Evolutionary conservation across 2,888 invertebrate genomes (phyloP).

Genomic region (Tetrapedia diversipes): DNA sequence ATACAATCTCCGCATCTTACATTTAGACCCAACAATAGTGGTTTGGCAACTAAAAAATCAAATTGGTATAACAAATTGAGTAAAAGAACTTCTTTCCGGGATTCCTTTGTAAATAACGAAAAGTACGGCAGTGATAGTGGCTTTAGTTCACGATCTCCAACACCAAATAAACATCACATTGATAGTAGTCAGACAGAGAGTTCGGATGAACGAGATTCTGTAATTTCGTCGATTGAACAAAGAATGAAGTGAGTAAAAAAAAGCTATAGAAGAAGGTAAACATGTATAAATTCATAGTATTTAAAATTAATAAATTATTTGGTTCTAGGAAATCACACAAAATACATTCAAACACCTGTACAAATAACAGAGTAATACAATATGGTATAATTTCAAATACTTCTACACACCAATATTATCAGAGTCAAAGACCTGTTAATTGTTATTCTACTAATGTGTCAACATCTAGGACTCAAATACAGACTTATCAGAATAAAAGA

Average conservation of each 20-base stretch:
- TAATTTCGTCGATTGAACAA: constrained; percentile 75
- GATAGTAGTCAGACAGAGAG: constrained; percentile 78
- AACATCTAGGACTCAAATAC: constrained; percentile 71
- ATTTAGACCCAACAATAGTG: constrained; percentile 69
- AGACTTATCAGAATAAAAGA: constrained; percentile 79
- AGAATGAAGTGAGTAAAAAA: constrained; percentile 73
- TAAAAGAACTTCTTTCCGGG: constrained; percentile 70
- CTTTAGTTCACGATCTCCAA: constrained; percentile 81
- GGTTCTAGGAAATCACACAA: constrained; percentile 72
- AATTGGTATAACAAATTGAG: constrained; percentile 74
- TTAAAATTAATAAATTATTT: constrained; percentile 16
- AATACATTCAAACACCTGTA: constrained; percentile 52
- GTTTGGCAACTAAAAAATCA: constrained; percentile 71
- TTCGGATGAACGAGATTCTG: constrained; percentile 79
- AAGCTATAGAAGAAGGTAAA: not conserved
- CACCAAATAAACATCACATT: constrained; percentile 77
- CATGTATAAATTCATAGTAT: not conserved
- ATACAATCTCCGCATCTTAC: constrained; percentile 70
- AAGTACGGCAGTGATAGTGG: constrained; percentile 78
- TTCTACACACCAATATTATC: constrained; percentile 75
- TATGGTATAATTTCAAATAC: constrained; percentile 68
- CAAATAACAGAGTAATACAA: constrained; percentile 61
- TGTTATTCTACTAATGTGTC: constrained; percentile 69
- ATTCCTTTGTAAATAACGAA: constrained; percentile 70
- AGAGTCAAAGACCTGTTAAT: constrained; percentile 70